A percentile compares a stretch with the other conserved stretches of the same genome.
These are phyloP conservation scores for Dinomys branickii DNA, from an alignment of 2,113 vertebrate species.

Conservation along the genomic window DNA sequence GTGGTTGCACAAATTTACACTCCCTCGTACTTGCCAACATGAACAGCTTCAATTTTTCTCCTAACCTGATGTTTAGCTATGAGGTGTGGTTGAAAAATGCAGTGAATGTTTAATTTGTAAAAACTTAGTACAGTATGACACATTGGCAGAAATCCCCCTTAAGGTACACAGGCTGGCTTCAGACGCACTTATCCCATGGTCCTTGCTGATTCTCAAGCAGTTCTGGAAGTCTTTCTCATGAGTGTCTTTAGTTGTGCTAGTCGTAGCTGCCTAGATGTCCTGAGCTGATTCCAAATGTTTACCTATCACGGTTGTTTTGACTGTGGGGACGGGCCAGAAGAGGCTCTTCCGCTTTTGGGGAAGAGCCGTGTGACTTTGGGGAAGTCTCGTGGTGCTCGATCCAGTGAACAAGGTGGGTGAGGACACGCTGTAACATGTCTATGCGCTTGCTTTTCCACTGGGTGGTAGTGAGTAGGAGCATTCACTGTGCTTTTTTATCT, in stretches of 20 bases:
- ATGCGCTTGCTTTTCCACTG: not conserved
- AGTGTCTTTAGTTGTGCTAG: not conserved
- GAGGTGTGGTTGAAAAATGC: not conserved
- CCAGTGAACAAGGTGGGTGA: not conserved
- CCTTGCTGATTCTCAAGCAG: not conserved
- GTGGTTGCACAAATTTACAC: not conserved
- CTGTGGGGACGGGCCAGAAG: not conserved
- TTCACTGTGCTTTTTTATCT: not conserved
- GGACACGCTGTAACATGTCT: not conserved
- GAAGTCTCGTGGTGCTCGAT: not conserved
- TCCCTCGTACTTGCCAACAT: not conserved
- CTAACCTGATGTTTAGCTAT: not conserved
- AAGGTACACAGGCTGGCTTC: not conserved
- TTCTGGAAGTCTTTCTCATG: not conserved
- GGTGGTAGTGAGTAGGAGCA: not conserved
- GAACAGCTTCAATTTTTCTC: not conserved
- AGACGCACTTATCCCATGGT: not conserved
- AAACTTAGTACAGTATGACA: not conserved
- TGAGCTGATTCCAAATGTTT: not conserved
- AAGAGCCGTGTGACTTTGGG: not conserved
- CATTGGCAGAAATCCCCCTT: not conserved
- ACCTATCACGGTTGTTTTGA: not conserved
- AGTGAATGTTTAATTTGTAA: not conserved
- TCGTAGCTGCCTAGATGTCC: not conserved
- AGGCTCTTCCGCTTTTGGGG: not conserved